Conservation (phyloP, 2,113 vertebrate genomes). For the rabbit (Oryctolagus cuniculus) region mOryCun1.1 NC_091435.1:105057501-105058000, state of each 20-base stretch:
- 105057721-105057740: neutral
- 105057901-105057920: neutral
- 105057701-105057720: neutral
- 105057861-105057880: too few species aligned
- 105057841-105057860: neutral
- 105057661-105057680: neutral
- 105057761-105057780: neutral
- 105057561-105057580: neutral
- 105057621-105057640: neutral
- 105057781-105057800: neutral
- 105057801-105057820: neutral
- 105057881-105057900: too few species aligned
- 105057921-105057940: neutral
- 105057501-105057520: neutral
- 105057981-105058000: neutral
- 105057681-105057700: neutral
- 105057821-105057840: neutral
- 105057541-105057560: neutral
- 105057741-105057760: conserved; percentile 3
- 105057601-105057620: neutral
- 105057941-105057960: neutral
- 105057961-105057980: neutral
- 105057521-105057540: neutral
- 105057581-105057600: neutral
- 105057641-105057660: conserved; percentile 15